These are phyloP conservation scores for Sussaba pulchella DNA, from an alignment of 2,888 invertebrate species.

Conservation along the genomic window DNA sequence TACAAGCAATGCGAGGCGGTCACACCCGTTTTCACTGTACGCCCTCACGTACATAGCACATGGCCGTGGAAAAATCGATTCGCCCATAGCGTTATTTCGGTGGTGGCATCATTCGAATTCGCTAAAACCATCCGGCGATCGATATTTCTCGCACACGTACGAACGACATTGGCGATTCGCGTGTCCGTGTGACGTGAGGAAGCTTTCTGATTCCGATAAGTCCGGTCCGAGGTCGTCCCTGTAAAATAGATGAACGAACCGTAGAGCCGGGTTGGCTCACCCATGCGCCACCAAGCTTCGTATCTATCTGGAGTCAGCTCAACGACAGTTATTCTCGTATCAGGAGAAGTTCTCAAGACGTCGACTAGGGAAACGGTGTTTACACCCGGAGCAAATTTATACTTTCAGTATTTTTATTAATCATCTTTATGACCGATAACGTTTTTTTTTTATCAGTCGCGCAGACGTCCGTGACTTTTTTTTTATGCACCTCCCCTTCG, in stretches of 20 bases:
- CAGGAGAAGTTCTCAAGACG: too few relatives aligned
- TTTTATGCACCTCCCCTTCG: slow-evolving; percentile 15
- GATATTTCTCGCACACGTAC: slow-evolving; percentile 1
- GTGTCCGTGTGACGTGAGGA: slow-evolving; percentile 6
- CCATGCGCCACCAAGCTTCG: too few relatives aligned
- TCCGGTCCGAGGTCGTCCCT: not conserved
- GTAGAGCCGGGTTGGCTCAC: not conserved
- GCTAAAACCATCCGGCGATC: slow-evolving; percentile 13
- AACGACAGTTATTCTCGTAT: too few relatives aligned
- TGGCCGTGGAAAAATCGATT: slow-evolving; percentile 14
- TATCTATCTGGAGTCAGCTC: too few relatives aligned
- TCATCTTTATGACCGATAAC: slow-evolving; percentile 4
- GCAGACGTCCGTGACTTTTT: slow-evolving; percentile 42
- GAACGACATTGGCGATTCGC: not conserved
- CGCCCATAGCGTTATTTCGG: slow-evolving; percentile 17
- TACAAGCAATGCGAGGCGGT: slow-evolving; percentile 2
- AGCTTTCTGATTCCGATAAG: slow-evolving; percentile 16
- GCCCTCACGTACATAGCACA: not conserved
- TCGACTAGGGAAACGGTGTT: too few relatives aligned
- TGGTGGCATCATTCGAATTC: not conserved
- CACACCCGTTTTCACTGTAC: slow-evolving; percentile 33
- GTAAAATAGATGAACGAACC: not conserved
- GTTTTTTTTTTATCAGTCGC: slow-evolving; percentile 41
- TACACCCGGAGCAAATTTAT: not conserved
- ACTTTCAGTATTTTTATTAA: not conserved